Evolutionary conservation across 2,113 vertebrate species (phyloP).

Genomic region (Piprites chloris): DNA sequence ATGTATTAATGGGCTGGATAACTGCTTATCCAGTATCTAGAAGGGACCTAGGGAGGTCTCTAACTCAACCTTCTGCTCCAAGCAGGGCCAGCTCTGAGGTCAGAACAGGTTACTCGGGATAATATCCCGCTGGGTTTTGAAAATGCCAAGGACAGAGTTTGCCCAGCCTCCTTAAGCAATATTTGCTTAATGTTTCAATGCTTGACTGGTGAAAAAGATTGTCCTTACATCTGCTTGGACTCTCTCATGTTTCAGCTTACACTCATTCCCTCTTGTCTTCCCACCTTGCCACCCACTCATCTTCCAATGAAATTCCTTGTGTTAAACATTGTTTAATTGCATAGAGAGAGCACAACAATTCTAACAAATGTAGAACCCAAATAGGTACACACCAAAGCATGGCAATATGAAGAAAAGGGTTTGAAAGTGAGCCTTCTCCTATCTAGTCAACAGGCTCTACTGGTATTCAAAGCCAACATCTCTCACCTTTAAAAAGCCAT

Average conservation of each 20-base stretch:
- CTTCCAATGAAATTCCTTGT: background rate
- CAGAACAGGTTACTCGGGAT: background rate
- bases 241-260: background rate
- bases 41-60: background rate
- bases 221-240: background rate
- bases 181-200: background rate
- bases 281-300: background rate
- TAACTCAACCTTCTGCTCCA: background rate
- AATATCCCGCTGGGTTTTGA: background rate
- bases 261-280: background rate
- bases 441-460: background rate
- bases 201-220: background rate
- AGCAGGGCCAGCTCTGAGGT: background rate
- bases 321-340: background rate
- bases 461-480: fast-evolving
- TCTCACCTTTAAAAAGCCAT: background rate
- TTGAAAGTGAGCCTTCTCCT: background rate
- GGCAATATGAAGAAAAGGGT: background rate
- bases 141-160: background rate
- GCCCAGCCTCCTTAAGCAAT: background rate
- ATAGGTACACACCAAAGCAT: background rate
- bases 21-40: background rate
- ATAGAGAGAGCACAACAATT: background rate
- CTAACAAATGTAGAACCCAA: background rate
- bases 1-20: background rate